Evolutionary conservation across 2,797 vertebrate genomes (phyloP), one percentile per base, ranked within the genome.

Genomic region (Anguilla pacifica): DNA sequence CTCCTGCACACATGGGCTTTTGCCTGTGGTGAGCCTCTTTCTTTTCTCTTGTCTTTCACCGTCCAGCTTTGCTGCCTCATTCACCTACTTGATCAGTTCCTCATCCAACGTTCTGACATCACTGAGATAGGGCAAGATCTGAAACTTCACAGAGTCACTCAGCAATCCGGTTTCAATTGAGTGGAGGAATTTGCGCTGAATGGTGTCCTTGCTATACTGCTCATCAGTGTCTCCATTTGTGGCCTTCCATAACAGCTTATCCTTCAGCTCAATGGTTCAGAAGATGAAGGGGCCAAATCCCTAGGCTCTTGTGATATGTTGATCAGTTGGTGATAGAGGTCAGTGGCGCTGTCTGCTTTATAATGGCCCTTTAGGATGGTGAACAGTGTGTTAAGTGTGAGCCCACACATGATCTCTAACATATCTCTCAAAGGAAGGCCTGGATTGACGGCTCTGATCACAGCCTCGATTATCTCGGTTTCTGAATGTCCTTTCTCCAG

Each of bases 161-260:
- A 51, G 25, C n/a, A 83, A 28, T 53, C 82, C 82, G 10, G 82
- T 55, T 70, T 90, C 81, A 53, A 92, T 88, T 11, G 88, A 90
- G 22, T 4, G 7, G 1, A 91, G 88, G 1, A 92, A 90, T 13
- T 91, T 88, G 1, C 70, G 15, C 74, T 91, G 91, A 0, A 92
- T 90, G 2, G 72, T 72, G 67, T 4, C 35, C 70, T 74, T 39
- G 81, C 49, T 89, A 1, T 91, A 90, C 53, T 85, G 79, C 15
- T 89, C 88, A 51, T 91, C 89, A 0, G 83, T 86, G 1, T 90
- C 89, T 31, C 64, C 77, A 86, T 89, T 91, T 19, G 15, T n/a
- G 6, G 11, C 67, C 43, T 51, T 77, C 43, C 61, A 88, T 84
- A 72, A 53, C 25, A 74, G 10, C 10, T 79, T 85, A 28, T 88